Base-by-base conservation (phyloP, 2,797 vertebrate species). In the Ispidina picta region DNA sequence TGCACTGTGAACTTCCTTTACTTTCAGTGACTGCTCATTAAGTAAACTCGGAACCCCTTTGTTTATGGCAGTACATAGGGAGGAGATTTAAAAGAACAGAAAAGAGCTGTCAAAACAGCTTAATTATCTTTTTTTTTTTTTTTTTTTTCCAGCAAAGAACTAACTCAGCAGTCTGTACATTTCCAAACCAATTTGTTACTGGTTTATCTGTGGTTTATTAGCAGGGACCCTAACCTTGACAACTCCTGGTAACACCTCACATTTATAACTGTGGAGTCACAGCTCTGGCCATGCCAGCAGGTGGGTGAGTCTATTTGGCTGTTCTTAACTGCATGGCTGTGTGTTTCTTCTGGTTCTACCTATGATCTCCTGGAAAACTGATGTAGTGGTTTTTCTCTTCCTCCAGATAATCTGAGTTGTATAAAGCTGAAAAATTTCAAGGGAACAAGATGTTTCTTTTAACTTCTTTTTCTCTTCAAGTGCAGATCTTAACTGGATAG, bases 21-120 rank as follows among this genome's bases (percentile, higher is more conserved):
- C 66, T 78, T 72, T 71, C 64, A 60, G 59, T 68, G 70, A 55
- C 86, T 86, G 51, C 51, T 94, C 23, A 4, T 63, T 60, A 76
- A 87, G 85, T 66, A 73, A 93, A 74, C 64, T 87, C 54, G n/a
- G 59, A 88, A 81, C 68, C 74, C 37, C n/a, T 87, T 90, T 92
- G 71, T 89, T 88, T 76, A 48, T 86, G 74, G 25, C 79, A 73
- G 28, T 48, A 28, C 58, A 28, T 56, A 43, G 35, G 35, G 63
- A 71, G 35, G 65, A 89, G 59, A 49, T 46, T 85, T 65, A 49
- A 90, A 84, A 88, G 64, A 69, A 69, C 51, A 89, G 80, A 63
- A 55, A 56, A 77, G 81, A 88, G 49, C 55, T 96, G 69, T 89
- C 91, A 92, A 10, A 86, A 43, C 37, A 77, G 41, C 46, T 84